These are phyloP conservation scores for Sarcophaga carnaria DNA, from an alignment of 2,888 invertebrate genomes.

Conservation along the genomic window DNA sequence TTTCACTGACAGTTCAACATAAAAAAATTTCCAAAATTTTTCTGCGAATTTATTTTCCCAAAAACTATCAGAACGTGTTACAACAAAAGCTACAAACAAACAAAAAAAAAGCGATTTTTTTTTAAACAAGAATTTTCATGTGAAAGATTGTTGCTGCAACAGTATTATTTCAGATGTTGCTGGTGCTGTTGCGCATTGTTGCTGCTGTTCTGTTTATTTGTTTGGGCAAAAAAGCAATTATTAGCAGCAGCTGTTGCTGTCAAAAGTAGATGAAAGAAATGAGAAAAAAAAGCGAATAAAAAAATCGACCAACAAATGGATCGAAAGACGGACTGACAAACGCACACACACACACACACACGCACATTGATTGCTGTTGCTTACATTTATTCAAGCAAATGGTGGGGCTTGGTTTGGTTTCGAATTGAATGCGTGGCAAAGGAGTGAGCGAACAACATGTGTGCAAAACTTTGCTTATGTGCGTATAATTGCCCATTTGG, in stretches of 20 bases:
- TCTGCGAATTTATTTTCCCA: not conserved
- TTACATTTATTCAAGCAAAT: no score
- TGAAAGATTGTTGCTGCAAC: constrained; percentile 33
- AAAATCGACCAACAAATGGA: constrained; percentile 39
- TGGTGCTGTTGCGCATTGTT: constrained; percentile 7
- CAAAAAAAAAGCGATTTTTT: not conserved
- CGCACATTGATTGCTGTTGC: no score
- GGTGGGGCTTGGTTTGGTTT: no score
- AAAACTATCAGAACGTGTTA: not conserved
- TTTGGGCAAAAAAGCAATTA: constrained; percentile 62
- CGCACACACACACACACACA: not conserved
- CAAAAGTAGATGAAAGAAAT: constrained; percentile 42
- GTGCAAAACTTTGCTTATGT: constrained; percentile 19
- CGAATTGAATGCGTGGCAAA: constrained; percentile 3
- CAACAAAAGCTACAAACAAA: not conserved
- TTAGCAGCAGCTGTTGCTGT: constrained; percentile 69
- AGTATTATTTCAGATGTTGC: constrained; percentile 37
- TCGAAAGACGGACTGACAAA: not conserved
- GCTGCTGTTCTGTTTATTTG: constrained; percentile 35
- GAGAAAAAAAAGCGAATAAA: constrained; percentile 20
- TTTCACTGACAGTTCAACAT: no score
- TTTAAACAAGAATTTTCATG: not conserved
- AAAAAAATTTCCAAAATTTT: not conserved
- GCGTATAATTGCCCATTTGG: constrained; percentile 22
- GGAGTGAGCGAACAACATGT: constrained; percentile 10